Conservation (phyloP, 2,113 vertebrate genomes). For the Elephantulus edwardii region DNA sequence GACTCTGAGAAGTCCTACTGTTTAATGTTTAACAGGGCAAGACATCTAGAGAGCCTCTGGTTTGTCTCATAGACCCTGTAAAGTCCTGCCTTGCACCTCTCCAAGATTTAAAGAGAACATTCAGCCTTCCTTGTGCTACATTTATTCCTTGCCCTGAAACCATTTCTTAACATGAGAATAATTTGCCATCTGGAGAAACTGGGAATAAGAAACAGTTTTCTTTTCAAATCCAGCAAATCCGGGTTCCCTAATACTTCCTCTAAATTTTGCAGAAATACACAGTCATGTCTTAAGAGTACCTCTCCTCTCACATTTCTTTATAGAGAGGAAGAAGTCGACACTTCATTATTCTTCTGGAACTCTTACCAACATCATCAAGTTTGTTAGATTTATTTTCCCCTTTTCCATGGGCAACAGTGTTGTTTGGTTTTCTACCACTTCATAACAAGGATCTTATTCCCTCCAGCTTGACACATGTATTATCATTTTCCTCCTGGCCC, state of each 20-base stretch:
- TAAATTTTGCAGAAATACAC: conserved; percentile 51
- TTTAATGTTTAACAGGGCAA: background rate
- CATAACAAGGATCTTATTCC: background rate
- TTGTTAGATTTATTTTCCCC: background rate
- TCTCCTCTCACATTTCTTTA: conserved; percentile 28
- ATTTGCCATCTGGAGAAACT: conserved; percentile 69
- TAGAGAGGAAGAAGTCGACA: conserved; percentile 45
- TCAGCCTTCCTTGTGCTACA: conserved; percentile 22
- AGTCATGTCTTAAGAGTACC: conserved; percentile 50
- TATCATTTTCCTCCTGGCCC: background rate
- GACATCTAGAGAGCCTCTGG: background rate
- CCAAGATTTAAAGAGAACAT: conserved; percentile 49
- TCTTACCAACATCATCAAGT: background rate
- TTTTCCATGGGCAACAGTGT: background rate
- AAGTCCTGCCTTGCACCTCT: conserved; percentile 47
- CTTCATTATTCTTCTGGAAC: conserved; percentile 46
- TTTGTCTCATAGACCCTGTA: conserved; percentile 28
- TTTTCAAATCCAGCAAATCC: conserved; percentile 49
- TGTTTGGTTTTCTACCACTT: background rate
- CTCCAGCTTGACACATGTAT: background rate
- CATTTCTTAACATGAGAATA: conserved; percentile 63
- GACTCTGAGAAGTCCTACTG: background rate
- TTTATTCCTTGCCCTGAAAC: conserved; percentile 60
- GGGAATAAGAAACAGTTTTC: conserved; percentile 65
- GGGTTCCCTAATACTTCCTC: conserved; percentile 59